A percentile compares a stretch with the other conserved stretches of the same genome.
phyloP scores from a whole-genome alignment of 2,113 vertebrate genomes.

The Bothrops jararaca region DNA sequence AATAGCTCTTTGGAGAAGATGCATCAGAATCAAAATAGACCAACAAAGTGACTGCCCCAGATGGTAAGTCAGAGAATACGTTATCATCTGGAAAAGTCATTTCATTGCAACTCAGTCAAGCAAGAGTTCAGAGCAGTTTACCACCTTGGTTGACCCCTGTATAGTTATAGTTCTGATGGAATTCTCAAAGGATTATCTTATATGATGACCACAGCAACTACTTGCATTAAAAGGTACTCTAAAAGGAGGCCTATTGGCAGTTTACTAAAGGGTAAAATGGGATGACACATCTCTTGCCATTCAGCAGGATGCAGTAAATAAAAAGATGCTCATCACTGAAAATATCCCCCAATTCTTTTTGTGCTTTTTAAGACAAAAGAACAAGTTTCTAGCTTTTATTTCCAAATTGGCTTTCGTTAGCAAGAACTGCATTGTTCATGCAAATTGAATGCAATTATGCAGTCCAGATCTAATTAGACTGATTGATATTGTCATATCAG shows the following conservation, averaged over 20 bases:
- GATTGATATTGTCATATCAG: slow-evolving; percentile 48
- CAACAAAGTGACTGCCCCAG: too few species aligned
- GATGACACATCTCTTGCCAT: not conserved
- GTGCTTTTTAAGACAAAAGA: not conserved
- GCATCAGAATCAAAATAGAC: too few species aligned
- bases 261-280: not conserved
- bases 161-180: too few species aligned
- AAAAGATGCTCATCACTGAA: not conserved
- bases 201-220: too few species aligned
- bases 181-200: too few species aligned
- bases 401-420: slow-evolving; percentile 24
- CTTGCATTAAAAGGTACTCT: too few species aligned
- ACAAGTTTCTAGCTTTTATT: not conserved
- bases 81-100: too few species aligned
- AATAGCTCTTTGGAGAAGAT: too few species aligned
- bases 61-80: too few species aligned
- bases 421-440: slow-evolving; percentile 24
- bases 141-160: too few species aligned
- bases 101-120: too few species aligned
- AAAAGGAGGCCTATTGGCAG: not conserved
- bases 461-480: slow-evolving; percentile 53
- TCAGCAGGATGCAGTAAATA: not conserved
- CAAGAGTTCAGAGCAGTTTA: too few species aligned
- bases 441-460: slow-evolving; percentile 49
- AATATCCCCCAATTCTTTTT: not conserved